phyloP scores from a whole-genome alignment of 1,140 invertebrate species.

The Hormaphis cornu region DNA sequence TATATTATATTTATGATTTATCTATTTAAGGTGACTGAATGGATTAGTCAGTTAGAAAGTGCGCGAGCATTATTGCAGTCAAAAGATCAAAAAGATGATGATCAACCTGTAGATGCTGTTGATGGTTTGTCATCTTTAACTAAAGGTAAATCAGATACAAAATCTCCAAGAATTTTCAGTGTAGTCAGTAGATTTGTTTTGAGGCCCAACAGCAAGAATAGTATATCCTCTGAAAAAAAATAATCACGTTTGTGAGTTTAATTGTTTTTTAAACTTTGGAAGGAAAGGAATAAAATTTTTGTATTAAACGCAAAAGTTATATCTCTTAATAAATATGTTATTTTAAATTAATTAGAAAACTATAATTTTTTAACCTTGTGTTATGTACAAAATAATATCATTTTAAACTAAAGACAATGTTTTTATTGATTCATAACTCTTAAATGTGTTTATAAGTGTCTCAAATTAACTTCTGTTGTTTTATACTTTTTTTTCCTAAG shows the following conservation, averaged over 20 bases:
- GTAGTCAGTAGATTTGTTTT: conserved; percentile 7
- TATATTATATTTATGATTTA: background rate
- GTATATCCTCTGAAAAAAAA: conserved; percentile 1
- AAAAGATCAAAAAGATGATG: background rate
- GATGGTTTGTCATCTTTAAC: conserved; percentile 3
- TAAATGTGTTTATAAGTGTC: no score
- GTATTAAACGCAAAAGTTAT: no score
- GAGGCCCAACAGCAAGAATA: background rate
- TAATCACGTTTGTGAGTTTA: background rate
- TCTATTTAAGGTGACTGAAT: background rate
- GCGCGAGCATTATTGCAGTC: conserved; percentile 4
- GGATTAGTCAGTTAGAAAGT: conserved; percentile 20
- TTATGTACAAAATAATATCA: no score
- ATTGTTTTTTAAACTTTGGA: background rate
- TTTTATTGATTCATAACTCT: no score
- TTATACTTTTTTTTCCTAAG: no score
- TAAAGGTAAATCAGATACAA: conserved; percentile 24
- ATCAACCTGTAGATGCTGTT: background rate
- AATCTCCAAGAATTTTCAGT: conserved; percentile 15
- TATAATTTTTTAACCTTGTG: no score
- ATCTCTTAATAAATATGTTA: no score
- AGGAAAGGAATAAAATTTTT: no score
- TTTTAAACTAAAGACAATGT: no score
- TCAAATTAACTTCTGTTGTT: no score
- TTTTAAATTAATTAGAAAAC: no score